Percentiles rank a stretch among this genome's conserved stretches.
Conservation (phyloP, 92 coral and sea anemone genomes). For the Porites lobata region DNA sequence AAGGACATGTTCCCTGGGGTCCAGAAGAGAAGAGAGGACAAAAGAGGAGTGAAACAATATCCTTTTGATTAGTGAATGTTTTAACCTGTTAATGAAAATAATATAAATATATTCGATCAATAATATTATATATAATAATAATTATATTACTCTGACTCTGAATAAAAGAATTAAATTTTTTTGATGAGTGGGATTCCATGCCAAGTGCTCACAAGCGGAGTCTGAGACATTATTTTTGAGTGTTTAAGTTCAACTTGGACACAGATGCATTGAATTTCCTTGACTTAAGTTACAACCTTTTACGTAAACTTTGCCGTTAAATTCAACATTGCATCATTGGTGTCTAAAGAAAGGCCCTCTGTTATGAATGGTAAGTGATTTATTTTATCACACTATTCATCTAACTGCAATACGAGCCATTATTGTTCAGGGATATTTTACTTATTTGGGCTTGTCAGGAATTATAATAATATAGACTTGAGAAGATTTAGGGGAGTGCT, state of each 20-base stretch:
- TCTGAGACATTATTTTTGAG: no score
- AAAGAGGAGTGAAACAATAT: constrained; percentile 49
- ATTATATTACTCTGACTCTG: not conserved
- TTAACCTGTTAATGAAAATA: not conserved
- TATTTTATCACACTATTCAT: not conserved
- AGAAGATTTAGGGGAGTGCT: no score
- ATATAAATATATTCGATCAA: not conserved
- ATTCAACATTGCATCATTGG: not conserved
- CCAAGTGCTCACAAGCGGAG: no score
- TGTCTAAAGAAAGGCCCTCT: not conserved
- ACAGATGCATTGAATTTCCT: not conserved
- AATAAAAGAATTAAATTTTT: no score
- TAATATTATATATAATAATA: not conserved
- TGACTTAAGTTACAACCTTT: not conserved
- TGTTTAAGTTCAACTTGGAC: no score
- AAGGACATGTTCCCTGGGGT: constrained; percentile 55
- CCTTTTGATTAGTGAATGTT: constrained; percentile 13
- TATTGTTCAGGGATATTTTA: no score
- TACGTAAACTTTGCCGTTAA: not conserved
- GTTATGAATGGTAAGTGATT: not conserved
- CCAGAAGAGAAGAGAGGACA: constrained; percentile 20
- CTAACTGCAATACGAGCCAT: no score
- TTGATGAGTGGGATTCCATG: not conserved
- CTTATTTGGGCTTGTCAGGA: not conserved
- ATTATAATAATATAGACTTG: no score